These are phyloP conservation scores for Cryptocephalus moraei DNA, from an alignment of 2,888 invertebrate species.

Conservation along the genomic window DNA sequence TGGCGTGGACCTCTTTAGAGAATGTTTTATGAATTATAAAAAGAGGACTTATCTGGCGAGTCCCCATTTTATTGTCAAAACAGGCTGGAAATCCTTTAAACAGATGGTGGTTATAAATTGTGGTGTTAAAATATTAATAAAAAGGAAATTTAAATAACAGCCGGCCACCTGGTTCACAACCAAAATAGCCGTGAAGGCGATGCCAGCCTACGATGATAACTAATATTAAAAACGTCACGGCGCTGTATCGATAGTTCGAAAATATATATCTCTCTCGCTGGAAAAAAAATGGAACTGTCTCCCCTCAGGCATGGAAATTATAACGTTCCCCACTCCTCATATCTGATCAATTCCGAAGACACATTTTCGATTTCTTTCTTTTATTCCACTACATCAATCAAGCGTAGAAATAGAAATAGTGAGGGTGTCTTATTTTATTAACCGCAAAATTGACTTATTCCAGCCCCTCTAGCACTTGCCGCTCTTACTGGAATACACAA, in stretches of 20 bases:
- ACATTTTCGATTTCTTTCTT: not conserved
- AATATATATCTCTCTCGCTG: no score
- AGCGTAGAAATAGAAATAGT: slow-evolving; percentile 23
- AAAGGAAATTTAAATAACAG: slow-evolving; percentile 9
- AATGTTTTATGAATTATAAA: slow-evolving; percentile 3
- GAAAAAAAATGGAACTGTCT: no score
- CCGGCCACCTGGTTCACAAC: slow-evolving; percentile 8
- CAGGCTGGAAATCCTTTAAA: slow-evolving; percentile 8
- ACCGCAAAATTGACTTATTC: slow-evolving; percentile 24
- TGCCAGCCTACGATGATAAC: no score
- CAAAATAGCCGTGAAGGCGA: not conserved
- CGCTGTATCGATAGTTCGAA: no score
- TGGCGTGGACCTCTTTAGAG: no score
- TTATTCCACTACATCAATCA: slow-evolving; percentile 15
- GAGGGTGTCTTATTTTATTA: slow-evolving; percentile 26
- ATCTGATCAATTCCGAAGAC: slow-evolving; percentile 23
- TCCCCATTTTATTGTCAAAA: slow-evolving; percentile 13
- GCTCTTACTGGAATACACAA: no score
- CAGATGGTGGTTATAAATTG: slow-evolving; percentile 15
- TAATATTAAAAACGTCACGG: no score
- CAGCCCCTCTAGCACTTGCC: not conserved
- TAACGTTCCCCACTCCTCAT: slow-evolving; percentile 1
- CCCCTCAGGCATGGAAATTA: no score
- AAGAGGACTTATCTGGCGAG: slow-evolving; percentile 4
- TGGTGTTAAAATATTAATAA: slow-evolving; percentile 17